Evolutionary conservation across 2,113 vertebrate genomes (phyloP).

Genomic region (Peucedramus taeniatus): DNA sequence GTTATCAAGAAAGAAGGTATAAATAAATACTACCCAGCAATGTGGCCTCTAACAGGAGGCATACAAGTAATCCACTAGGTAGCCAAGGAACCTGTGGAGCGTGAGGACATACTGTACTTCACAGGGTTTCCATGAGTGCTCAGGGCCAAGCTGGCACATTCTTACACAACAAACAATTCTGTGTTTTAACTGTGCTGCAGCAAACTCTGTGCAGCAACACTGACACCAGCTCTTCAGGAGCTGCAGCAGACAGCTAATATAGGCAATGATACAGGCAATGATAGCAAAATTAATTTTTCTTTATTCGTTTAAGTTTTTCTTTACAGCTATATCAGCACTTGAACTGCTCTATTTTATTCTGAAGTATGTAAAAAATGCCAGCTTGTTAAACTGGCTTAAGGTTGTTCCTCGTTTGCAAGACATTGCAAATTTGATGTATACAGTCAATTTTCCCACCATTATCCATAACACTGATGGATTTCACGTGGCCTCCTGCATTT

Average conservation of each 20-base stretch:
- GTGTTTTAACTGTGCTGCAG: background rate
- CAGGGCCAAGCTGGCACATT: background rate
- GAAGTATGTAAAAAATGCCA: background rate
- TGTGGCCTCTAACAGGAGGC: too few relatives aligned
- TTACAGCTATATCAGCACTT: background rate
- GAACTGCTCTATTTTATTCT: background rate
- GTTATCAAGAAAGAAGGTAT: background rate
- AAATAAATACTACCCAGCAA: background rate
- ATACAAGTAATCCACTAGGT: background rate
- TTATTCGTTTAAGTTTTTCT: background rate
- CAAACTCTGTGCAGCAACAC: background rate
- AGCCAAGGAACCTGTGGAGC: too few relatives aligned
- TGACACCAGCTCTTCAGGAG: background rate
- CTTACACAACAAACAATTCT: background rate
- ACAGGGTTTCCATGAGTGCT: background rate
- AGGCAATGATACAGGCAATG: background rate
- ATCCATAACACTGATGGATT: background rate
- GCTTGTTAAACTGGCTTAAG: background rate
- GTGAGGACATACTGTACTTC: rapidly evolving
- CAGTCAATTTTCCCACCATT: background rate
- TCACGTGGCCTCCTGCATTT: background rate
- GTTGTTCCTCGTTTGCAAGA: background rate
- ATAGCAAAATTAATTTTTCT: background rate
- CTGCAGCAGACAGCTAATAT: background rate
- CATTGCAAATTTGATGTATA: background rate